A percentile compares a stretch with the other conserved stretches of the same genome.
Evolutionary conservation across 2,888 invertebrate species (phyloP).

Genomic region (Macrosiphum euphorbiae): DNA sequence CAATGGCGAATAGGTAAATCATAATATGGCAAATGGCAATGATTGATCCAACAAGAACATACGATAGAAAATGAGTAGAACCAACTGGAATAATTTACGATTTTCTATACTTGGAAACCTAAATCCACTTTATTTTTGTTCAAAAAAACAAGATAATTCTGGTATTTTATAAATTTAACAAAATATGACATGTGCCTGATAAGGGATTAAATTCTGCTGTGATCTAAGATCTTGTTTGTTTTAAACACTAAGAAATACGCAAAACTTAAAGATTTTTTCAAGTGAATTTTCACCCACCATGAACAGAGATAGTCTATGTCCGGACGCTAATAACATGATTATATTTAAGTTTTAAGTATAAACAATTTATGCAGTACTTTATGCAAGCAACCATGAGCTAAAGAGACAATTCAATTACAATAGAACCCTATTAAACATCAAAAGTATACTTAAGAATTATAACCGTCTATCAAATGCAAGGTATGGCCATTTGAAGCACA

Average conservation of each 20-base stretch:
- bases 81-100: neutral
- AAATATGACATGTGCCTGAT: neutral
- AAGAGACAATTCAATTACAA: too few species aligned
- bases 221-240: neutral
- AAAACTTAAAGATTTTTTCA: neutral
- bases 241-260: neutral
- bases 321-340: fast-evolving
- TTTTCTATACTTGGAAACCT: neutral
- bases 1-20: neutral
- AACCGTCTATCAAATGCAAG: too few species aligned
- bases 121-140: neutral
- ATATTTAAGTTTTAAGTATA: neutral
- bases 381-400: too few species aligned
- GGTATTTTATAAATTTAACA: neutral
- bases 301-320: neutral
- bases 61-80: neutral
- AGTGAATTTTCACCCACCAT: neutral
- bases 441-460: too few species aligned
- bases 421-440: too few species aligned
- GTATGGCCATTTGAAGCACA: too few species aligned
- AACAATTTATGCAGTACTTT: neutral
- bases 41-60: neutral
- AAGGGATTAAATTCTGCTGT: neutral
- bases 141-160: neutral
- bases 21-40: neutral